Evolutionary conservation across 2,888 invertebrate species (phyloP).

Genomic region (Cyclophora punctaria): DNA sequence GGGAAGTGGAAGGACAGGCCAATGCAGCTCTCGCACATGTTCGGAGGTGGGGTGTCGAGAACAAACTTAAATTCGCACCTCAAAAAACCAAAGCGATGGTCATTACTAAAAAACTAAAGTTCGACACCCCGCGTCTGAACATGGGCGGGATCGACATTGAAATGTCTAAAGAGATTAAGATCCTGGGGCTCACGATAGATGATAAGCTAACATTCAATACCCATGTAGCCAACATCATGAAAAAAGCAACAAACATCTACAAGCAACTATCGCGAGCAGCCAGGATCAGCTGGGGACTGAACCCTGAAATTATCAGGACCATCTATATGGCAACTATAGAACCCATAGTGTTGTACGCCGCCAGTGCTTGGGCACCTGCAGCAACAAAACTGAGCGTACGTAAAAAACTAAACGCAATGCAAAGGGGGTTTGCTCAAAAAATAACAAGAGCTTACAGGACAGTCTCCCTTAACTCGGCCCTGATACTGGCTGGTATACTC

Average conservation of each 20-base stretch:
- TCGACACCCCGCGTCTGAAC: conserved; percentile 1
- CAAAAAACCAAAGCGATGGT: too few relatives aligned
- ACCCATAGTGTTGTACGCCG: neutral
- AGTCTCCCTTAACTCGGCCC: conserved; percentile 6
- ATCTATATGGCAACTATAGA: neutral
- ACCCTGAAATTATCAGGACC: neutral
- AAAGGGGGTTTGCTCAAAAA: conserved; percentile 12
- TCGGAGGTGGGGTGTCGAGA: neutral
- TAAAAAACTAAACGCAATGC: conserved; percentile 2
- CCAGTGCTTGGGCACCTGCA: neutral
- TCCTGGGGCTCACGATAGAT: too few relatives aligned
- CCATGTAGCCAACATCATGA: too few relatives aligned
- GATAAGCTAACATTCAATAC: too few relatives aligned
- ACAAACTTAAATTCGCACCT: neutral
- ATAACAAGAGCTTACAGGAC: conserved; percentile 6
- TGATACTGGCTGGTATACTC: too few relatives aligned
- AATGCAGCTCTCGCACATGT: neutral
- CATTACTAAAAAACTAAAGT: conserved; percentile 2
- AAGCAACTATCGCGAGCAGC: too few relatives aligned
- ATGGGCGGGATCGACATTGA: conserved; percentile 1
- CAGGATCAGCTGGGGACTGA: too few relatives aligned
- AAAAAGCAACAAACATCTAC: too few relatives aligned
- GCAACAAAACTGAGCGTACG: neutral
- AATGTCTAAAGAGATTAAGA: neutral
- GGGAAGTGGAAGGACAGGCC: neutral